Evolutionary conservation across 2,888 invertebrate species (phyloP), one percentile per base, ranked within the genome.

Genomic region (Tiphia femorata): DNA sequence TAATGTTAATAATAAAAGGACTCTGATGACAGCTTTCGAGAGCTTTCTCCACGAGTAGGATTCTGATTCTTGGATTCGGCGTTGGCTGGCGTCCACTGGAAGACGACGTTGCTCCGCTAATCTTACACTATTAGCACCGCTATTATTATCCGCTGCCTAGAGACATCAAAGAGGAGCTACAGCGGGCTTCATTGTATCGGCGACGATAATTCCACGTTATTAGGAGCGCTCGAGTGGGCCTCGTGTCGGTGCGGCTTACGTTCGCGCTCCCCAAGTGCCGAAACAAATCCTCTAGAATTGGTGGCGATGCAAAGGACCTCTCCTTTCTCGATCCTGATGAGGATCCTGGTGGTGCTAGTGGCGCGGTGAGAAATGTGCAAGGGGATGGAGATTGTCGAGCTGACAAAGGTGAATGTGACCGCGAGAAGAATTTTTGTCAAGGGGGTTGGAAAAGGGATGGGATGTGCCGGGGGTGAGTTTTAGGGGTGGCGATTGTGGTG

Each of bases 161-260:
- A 72, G 73, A 82, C 80, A 81, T 83, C 83, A 83, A 83, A 83
- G 83, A 73, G 80, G 77, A 81, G 80, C 77, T 72, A 69, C 68
- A 58, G 67, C 58, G 60, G 66, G 59, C 53, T n/a, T 66, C 68
- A 82, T 82, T 82, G 82, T 82, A 77, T 78, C 74, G n/a, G 72
- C 68, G 54, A 76, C 75, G 80, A 81, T 83, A 83, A 83, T 83
- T 81, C 83, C 83, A 80, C 80, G 79, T 82, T 83, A 83, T 83
- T 82, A 82, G 78, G 72, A 73, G 58, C 72, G 62, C n/a, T 64
- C 54, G 64, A 58, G 66, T 76, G 70, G 78, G 79, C 78, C 80
- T 79, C 79, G 73, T 77, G 77, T 79, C 81, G 78, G n/a, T n/a
- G n/a, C n/a, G n/a, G 82, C 81, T 83, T 83, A 83, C 81, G n/a